These are phyloP conservation scores for Corvus cornix DNA, from an alignment of 2,113 vertebrate genomes.

Conservation along the genomic window DNA sequence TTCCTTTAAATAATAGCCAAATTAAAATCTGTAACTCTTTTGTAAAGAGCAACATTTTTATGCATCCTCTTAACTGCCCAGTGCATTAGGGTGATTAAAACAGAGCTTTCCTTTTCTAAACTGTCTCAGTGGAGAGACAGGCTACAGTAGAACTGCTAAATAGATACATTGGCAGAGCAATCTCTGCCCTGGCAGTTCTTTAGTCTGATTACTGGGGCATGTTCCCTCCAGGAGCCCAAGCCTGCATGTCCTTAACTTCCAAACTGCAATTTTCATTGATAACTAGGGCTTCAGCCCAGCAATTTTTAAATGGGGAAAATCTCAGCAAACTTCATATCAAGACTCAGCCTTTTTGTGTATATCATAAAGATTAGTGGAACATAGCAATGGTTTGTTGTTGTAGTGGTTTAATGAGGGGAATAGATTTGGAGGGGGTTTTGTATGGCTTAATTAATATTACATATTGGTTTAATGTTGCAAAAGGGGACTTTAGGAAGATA, in stretches of 20 bases:
- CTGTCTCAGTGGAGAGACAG: background rate
- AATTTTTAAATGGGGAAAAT: background rate
- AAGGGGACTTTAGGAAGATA: background rate
- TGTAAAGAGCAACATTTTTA: background rate
- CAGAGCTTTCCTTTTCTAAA: background rate
- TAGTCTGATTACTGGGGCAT: background rate
- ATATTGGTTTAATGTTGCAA: background rate
- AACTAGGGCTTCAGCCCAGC: background rate
- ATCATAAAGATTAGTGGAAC: background rate
- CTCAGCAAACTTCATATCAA: background rate
- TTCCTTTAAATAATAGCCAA: background rate
- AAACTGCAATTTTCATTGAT: background rate
- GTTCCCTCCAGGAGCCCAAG: background rate
- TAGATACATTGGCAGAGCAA: background rate
- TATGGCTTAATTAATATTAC: background rate
- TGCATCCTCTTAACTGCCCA: background rate
- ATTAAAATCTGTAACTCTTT: background rate
- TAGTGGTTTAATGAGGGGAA: background rate
- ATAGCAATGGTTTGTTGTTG: background rate
- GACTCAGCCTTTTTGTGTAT: background rate
- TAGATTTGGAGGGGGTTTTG: background rate
- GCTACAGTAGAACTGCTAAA: background rate
- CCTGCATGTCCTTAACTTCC: background rate
- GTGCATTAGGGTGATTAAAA: slow-evolving; percentile 35
- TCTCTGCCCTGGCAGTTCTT: background rate